phyloP scores from a whole-genome alignment of 2,113 vertebrate genomes.

The Pycnonotus jocosus region DNA sequence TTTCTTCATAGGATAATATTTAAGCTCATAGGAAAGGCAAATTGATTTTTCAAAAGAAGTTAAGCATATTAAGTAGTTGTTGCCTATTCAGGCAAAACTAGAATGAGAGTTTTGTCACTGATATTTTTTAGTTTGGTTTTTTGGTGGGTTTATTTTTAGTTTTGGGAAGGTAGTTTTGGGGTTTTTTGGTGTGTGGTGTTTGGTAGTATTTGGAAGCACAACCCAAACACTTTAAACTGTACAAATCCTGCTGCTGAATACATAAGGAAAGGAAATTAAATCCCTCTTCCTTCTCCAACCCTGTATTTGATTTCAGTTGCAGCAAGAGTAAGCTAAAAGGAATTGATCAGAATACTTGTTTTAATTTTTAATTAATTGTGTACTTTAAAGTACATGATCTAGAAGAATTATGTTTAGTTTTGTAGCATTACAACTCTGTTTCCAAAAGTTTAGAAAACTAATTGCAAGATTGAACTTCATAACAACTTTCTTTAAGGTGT shows the following conservation, averaged over 20 bases:
- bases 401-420: not conserved
- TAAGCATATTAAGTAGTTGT: not conserved
- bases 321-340: not conserved
- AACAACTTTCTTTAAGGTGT: not conserved
- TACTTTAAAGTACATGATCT: not conserved
- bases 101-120: not conserved
- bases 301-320: not conserved
- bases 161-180: not conserved
- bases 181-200: not conserved
- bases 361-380: not conserved
- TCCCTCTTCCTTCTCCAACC: not conserved
- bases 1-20: not conserved
- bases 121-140: not conserved
- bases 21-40: not conserved
- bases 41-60: not conserved
- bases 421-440: not conserved
- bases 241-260: not conserved
- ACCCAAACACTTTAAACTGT: not conserved
- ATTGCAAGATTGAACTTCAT: not conserved
- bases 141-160: not conserved
- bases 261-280: not conserved
- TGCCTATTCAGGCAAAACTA: not conserved
- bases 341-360: not conserved
- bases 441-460: not conserved
- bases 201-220: not conserved